Conservation (phyloP, 2,797 vertebrate species). For the Okamejei kenojei region DNA sequence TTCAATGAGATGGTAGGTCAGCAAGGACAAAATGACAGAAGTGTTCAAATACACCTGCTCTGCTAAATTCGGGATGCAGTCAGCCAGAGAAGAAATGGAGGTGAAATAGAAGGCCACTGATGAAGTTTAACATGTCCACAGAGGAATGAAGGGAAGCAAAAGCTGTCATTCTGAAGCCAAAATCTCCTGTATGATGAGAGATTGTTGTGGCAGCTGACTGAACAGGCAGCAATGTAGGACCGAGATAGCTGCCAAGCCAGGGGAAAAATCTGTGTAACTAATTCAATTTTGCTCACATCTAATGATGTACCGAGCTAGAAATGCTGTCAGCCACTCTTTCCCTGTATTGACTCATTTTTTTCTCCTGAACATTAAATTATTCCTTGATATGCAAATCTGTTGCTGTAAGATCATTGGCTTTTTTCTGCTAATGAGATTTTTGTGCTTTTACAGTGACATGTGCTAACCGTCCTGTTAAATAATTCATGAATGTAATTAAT, state of each 20-base stretch:
- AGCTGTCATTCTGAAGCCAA: conserved; percentile 36
- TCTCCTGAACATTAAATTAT: conserved; percentile 26
- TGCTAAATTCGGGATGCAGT: conserved; percentile 34
- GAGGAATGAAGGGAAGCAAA: conserved; percentile 34
- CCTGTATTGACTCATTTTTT: conserved; percentile 34
- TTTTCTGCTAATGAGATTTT: conserved; percentile 38
- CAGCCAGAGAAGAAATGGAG: conserved; percentile 36
- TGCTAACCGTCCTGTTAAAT: conserved; percentile 37
- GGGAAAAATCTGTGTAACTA: conserved; percentile 36
- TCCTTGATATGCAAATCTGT: conserved; percentile 38
- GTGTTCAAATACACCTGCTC: conserved; percentile 38
- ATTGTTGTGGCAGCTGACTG: conserved; percentile 38
- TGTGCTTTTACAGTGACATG: conserved; percentile 38
- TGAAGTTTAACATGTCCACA: conserved; percentile 36
- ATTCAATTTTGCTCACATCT: conserved; percentile 38
- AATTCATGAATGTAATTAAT: conserved; percentile 39
- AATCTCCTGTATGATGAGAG: conserved; percentile 37
- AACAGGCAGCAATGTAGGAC: conserved; percentile 29
- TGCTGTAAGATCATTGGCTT: conserved; percentile 38
- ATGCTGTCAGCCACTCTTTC: conserved; percentile 36
- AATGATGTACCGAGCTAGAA: conserved; percentile 37
- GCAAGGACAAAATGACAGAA: conserved; percentile 31
- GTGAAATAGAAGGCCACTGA: conserved; percentile 37
- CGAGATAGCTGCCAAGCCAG: conserved; percentile 37
- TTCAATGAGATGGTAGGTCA: conserved; percentile 32